phyloP scores from a whole-genome alignment of 2,888 invertebrate species.

The Plagodis dolabraria region DNA sequence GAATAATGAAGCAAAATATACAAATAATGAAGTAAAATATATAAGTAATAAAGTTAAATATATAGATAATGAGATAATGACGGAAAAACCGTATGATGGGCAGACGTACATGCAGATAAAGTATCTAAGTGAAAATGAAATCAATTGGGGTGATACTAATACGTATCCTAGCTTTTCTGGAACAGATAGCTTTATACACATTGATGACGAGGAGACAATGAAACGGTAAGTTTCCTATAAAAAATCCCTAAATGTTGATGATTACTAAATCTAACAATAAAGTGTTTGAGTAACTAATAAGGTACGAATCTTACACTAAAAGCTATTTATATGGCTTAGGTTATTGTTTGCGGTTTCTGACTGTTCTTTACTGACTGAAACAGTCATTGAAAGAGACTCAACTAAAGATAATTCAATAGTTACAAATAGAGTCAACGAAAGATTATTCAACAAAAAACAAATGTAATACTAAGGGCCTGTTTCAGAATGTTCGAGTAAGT shows the following conservation, averaged over 20 bases:
- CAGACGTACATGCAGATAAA: conserved; percentile 80
- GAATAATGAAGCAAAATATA: background rate
- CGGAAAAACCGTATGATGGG: conserved; percentile 68
- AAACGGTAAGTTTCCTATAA: conserved; percentile 85
- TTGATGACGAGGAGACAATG: conserved; percentile 93
- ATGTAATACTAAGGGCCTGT: too few species aligned
- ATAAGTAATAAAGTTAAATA: conserved; percentile 55
- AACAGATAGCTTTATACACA: conserved; percentile 93
- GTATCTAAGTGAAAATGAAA: conserved; percentile 70
- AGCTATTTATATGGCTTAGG: too few species aligned
- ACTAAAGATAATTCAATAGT: too few species aligned
- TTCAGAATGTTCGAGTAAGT: too few species aligned
- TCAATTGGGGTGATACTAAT: conserved; percentile 75
- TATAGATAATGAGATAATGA: conserved; percentile 54
- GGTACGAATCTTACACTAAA: too few species aligned
- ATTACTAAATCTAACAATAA: too few species aligned
- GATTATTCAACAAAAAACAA: too few species aligned
- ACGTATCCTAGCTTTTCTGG: conserved; percentile 92
- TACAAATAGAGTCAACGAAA: too few species aligned
- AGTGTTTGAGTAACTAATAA: too few species aligned
- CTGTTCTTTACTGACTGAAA: too few species aligned
- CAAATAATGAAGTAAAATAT: background rate
- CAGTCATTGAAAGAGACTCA: too few species aligned
- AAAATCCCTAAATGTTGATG: background rate
- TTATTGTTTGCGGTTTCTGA: too few species aligned